Percentiles rank a stretch among this genome's conserved stretches.
These are phyloP conservation scores for Malaclemys terrapin DNA, from an alignment of 2,113 vertebrate genomes.

Conservation along the genomic window DNA sequence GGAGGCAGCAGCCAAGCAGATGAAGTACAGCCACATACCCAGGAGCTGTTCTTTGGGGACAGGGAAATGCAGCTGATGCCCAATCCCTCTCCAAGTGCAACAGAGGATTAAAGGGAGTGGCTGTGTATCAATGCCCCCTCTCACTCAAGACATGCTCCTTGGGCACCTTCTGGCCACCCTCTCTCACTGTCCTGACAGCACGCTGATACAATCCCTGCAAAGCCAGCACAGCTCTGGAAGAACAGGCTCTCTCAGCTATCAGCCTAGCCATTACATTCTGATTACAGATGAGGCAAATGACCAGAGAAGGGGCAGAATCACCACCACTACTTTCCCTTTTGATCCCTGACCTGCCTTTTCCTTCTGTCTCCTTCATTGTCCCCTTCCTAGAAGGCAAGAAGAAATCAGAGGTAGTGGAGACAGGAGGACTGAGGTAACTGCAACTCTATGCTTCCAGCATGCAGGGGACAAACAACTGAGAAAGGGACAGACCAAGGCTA, in stretches of 20 bases:
- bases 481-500: neutral
- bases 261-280: neutral
- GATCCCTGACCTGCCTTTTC: neutral
- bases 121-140: neutral
- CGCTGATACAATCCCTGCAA: neutral
- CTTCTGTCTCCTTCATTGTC: neutral
- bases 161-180: neutral
- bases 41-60: neutral
- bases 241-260: neutral
- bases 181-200: neutral
- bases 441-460: neutral
- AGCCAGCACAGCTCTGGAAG: neutral
- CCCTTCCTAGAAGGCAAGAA: neutral
- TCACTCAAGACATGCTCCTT: too few species aligned
- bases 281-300: neutral
- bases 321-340: neutral
- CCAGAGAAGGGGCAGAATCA: neutral
- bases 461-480: neutral
- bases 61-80: neutral
- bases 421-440: neutral
- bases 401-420: neutral
- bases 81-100: neutral
- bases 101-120: neutral
- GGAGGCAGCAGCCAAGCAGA: neutral
- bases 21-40: neutral